Conservation (phyloP, 2,888 invertebrate genomes). For the Zele albiditarsus region DNA sequence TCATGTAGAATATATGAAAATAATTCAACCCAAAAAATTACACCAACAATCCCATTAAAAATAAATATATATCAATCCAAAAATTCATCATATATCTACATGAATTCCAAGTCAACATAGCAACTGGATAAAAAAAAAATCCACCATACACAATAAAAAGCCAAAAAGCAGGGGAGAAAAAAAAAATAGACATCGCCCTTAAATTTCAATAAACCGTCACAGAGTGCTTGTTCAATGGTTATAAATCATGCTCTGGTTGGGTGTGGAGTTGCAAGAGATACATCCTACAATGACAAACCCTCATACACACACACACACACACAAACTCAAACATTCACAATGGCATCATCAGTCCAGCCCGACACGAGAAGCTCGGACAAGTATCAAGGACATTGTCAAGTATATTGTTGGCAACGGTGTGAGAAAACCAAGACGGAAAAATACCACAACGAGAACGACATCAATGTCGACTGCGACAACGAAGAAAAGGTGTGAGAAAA, state of each 20-base stretch:
- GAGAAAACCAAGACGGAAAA: not conserved
- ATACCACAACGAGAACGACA: slow-evolving; percentile 9
- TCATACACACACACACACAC: not conserved
- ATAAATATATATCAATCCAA: not conserved
- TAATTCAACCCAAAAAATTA: no score
- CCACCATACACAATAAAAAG: not conserved
- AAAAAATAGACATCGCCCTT: slow-evolving; percentile 10
- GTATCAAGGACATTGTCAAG: slow-evolving; percentile 33
- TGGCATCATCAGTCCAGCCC: slow-evolving; percentile 23
- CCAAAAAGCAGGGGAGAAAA: not conserved
- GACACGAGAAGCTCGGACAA: not conserved
- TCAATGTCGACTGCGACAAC: slow-evolving; percentile 6
- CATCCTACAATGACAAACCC: not conserved
- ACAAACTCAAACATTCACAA: slow-evolving; percentile 7
- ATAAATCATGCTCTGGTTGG: slow-evolving; percentile 19
- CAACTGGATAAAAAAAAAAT: not conserved
- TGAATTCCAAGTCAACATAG: slow-evolving; percentile 4
- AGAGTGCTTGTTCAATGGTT: slow-evolving; percentile 5
- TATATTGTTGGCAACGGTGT: slow-evolving; percentile 3
- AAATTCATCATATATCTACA: not conserved
- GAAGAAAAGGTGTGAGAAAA: no score
- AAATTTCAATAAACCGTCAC: slow-evolving; percentile 36
- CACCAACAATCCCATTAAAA: not conserved
- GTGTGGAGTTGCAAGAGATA: not conserved
- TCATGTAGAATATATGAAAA: no score